These are phyloP conservation scores for Helicoverpa zea DNA, from an alignment of 1,140 invertebrate species.

Conservation along the genomic window DNA sequence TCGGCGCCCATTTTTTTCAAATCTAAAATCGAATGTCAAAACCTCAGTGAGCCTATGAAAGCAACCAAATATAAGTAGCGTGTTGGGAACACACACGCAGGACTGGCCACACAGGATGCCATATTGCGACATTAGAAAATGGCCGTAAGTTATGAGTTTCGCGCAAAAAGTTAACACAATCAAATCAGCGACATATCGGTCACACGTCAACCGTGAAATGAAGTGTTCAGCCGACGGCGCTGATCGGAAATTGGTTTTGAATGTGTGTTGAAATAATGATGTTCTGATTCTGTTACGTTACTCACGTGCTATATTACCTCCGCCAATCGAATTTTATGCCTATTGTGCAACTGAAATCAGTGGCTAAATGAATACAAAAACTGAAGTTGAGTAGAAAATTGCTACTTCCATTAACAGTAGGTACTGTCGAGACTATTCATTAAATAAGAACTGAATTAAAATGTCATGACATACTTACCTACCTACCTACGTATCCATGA, in stretches of 20 bases:
- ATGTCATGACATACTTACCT: too few relatives aligned
- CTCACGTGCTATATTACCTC: conserved; percentile 13
- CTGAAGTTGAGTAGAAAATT: too few relatives aligned
- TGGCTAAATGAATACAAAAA: too few relatives aligned
- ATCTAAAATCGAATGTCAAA: conserved; percentile 69
- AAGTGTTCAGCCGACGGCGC: conserved; percentile 59
- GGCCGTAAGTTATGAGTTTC: conserved; percentile 61
- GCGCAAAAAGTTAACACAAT: conserved; percentile 70
- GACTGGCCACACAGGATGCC: conserved; percentile 80
- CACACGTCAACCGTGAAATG: conserved; percentile 78
- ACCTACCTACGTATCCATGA: too few relatives aligned
- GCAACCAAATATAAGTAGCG: conserved; percentile 76
- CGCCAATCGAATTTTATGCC: neutral
- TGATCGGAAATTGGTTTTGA: conserved; percentile 69
- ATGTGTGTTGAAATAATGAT: conserved; percentile 46
- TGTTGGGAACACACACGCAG: conserved; percentile 71
- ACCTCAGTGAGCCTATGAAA: conserved; percentile 79
- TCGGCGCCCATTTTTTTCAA: conserved; percentile 73
- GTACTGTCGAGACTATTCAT: too few relatives aligned
- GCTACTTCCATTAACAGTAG: too few relatives aligned
- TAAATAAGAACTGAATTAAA: too few relatives aligned
- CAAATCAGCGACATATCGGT: conserved; percentile 71
- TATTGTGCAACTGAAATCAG: neutral
- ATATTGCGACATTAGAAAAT: conserved; percentile 75
- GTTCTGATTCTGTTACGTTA: conserved; percentile 4